Evolutionary conservation across 2,888 invertebrate species (phyloP).

Genomic region (Platerodrilus igneus): DNA sequence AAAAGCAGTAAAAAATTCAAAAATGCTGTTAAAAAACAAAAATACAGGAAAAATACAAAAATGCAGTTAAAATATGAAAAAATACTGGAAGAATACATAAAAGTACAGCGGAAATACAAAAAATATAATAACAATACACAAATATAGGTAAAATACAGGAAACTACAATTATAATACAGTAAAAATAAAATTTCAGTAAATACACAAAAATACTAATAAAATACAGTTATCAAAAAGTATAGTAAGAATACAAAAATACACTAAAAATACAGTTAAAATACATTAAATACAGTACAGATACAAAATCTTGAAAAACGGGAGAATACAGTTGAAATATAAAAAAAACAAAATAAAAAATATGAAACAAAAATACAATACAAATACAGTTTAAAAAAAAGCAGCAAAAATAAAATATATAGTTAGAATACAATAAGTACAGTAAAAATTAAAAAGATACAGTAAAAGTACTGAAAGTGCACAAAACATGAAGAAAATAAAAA

Average conservation of each 20-base stretch:
- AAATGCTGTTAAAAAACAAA: too few species aligned
- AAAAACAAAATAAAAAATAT: conserved; percentile 7
- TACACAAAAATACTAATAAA: conserved; percentile 17
- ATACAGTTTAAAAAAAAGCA: background rate
- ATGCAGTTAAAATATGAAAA: too few species aligned
- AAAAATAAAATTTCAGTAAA: conserved; percentile 3
- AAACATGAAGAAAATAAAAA: conserved; percentile 9
- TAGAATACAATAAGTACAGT: conserved; percentile 5
- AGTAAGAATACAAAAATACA: conserved; percentile 10
- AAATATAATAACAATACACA: conserved; percentile 1
- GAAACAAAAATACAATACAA: conserved; percentile 3
- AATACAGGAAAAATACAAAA: too few species aligned
- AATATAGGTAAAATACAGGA: background rate
- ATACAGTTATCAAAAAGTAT: conserved; percentile 21
- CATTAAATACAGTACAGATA: conserved; percentile 11
- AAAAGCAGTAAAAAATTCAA: too few species aligned
- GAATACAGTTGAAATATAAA: conserved; percentile 9
- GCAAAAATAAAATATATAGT: conserved; percentile 2
- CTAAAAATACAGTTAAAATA: conserved; percentile 10
- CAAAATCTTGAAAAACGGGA: conserved; percentile 8
- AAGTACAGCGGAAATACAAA: conserved; percentile 1
- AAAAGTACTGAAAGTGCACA: conserved; percentile 9
- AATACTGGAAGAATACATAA: conserved; percentile 8
- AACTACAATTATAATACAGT: conserved; percentile 2
- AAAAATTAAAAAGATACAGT: conserved; percentile 5